Evolutionary conservation across 2,113 vertebrate genomes (phyloP).

Genomic region (Murina feae): DNA sequence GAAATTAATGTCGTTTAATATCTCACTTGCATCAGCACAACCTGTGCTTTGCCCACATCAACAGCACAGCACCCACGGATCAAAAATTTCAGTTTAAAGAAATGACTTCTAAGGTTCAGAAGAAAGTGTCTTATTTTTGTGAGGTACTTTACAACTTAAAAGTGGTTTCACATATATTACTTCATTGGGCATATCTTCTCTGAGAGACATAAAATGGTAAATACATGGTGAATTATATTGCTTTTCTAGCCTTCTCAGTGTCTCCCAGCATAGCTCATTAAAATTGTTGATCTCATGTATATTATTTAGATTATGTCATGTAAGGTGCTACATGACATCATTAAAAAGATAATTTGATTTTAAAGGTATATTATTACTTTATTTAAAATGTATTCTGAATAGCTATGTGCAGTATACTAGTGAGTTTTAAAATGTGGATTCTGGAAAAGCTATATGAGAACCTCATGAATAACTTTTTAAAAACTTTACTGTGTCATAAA

Average conservation of each 20-base stretch:
- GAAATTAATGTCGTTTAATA: slow-evolving; percentile 57
- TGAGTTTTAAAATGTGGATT: neutral
- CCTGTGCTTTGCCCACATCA: neutral
- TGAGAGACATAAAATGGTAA: slow-evolving; percentile 25
- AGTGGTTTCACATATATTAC: neutral
- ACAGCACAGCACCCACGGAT: neutral
- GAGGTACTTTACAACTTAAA: slow-evolving; percentile 18
- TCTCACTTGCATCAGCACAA: slow-evolving; percentile 31
- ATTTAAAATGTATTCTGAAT: slow-evolving; percentile 5
- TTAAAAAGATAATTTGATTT: slow-evolving; percentile 13
- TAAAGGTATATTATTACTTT: neutral
- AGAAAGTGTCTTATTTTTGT: neutral
- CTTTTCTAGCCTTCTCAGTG: neutral
- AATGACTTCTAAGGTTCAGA: slow-evolving; percentile 20
- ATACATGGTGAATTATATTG: neutral
- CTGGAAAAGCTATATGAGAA: neutral
- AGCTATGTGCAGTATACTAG: neutral
- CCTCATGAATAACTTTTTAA: neutral
- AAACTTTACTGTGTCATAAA: neutral
- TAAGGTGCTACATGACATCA: neutral
- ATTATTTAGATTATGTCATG: neutral
- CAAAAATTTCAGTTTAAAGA: slow-evolving; percentile 39
- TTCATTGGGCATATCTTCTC: neutral
- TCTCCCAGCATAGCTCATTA: neutral
- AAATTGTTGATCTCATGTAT: slow-evolving; percentile 6